Percentiles rank a stretch among this genome's conserved stretches.
These are phyloP conservation scores for Lampropteryx suffumata DNA, from an alignment of 2,888 invertebrate species.

Conservation along the genomic window DNA sequence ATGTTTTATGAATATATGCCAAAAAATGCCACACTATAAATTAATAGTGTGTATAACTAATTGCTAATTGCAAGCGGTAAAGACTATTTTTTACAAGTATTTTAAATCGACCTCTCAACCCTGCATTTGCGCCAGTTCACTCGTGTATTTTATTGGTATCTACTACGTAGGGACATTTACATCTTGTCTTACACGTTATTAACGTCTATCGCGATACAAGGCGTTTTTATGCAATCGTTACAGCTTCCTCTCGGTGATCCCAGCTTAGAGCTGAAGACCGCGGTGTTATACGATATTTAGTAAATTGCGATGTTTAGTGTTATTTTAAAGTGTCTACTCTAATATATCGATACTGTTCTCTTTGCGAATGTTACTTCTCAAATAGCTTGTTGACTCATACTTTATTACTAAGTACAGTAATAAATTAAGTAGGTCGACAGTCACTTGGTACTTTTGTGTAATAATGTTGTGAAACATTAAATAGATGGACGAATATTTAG, in stretches of 20 bases:
- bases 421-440: too few relatives aligned
- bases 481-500: too few relatives aligned
- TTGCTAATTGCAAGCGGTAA: too few relatives aligned
- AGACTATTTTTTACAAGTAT: too few relatives aligned
- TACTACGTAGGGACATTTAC: slow-evolving; percentile 17
- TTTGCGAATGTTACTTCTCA: too few relatives aligned
- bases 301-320: slow-evolving; percentile 7
- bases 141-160: slow-evolving; percentile 13
- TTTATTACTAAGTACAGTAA: too few relatives aligned
- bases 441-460: too few relatives aligned
- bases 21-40: too few relatives aligned
- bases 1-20: too few relatives aligned
- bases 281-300: background rate
- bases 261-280: background rate
- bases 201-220: slow-evolving; percentile 13
- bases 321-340: background rate
- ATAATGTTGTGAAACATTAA: too few relatives aligned
- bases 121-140: background rate
- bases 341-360: background rate
- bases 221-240: slow-evolving; percentile 12
- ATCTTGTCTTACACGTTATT: slow-evolving; percentile 23
- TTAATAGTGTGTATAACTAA: too few relatives aligned
- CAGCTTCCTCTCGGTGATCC: slow-evolving; percentile 4
- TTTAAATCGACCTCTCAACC: background rate
- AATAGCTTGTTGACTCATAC: too few relatives aligned